Evolutionary conservation across 53 echinoderm and acorn worm genomes (phyloP), one percentile per base, ranked within the genome.

Genomic region (Temnopleurus reevesii): DNA sequence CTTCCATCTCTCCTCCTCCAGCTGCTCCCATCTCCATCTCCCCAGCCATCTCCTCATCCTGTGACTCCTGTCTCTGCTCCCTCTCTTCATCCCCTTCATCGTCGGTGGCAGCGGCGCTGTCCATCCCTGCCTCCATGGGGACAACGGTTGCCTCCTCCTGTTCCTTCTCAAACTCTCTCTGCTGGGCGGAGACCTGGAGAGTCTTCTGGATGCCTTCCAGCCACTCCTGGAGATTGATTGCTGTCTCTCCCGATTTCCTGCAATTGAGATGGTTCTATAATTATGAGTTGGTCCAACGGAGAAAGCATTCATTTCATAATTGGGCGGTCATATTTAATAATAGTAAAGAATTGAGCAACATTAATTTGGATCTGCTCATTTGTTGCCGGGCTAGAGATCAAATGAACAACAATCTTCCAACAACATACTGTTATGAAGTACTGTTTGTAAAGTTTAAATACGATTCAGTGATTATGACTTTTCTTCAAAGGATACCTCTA

Each of bases 161-260:
- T 25, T 46, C 86, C 30, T 46, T 85, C 61, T 85, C 86, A 60
- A 85, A 59, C 86, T 85, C 86, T 80, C 45, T 66, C 77, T 89
- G 89, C 36, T 89, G 77, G 3, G 55, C 77, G 45, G 77, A 77
- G 55, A 80, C 89, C 45, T 89, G 89, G 36, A 89, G 80, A 17
- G 77, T 89, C 43, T 77, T 79, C 77, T 89, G 89, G 55, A 89
- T 89, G 43, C 89, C 89, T 43, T 76, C 89, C 15, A 89, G 58
- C 89, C 89, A 89, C 77, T 89, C 89, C 60, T 85, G 86, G 1
- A 85, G 86, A 28, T 53, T 85, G 61, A 85, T 21, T 12, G 86
- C 49, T 1, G 61, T 85, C 44, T 59, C 59, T 41, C 35, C 35
- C 23, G 61, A 85, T 46, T 60, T 85, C 34, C 86, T 85, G 86